Percentiles rank a stretch among this genome's conserved stretches.
Conservation (phyloP, 2,113 vertebrate species). For the Amazona vittata region DNA sequence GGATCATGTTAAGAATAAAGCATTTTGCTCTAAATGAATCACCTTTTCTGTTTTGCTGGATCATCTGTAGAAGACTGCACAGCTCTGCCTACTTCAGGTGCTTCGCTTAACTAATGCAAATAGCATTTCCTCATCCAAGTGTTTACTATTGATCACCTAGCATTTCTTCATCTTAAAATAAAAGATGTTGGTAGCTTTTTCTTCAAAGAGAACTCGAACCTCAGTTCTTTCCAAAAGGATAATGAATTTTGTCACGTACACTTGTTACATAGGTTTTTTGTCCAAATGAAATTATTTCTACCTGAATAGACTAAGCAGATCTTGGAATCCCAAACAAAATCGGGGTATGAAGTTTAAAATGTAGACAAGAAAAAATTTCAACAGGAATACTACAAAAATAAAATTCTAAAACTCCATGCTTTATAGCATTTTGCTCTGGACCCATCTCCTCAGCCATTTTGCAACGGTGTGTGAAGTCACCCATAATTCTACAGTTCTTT, state of each 20-base stretch:
- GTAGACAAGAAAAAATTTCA: neutral
- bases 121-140: neutral
- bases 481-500: neutral
- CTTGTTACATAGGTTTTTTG: neutral
- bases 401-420: neutral
- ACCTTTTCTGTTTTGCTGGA: neutral
- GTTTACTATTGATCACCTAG: neutral
- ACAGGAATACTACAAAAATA: neutral
- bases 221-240: neutral
- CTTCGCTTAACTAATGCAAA: neutral
- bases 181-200: neutral
- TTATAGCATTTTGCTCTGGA: neutral
- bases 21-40: neutral
- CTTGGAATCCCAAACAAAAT: neutral
- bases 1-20: neutral
- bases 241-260: neutral
- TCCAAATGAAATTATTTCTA: neutral
- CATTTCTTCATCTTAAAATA: neutral
- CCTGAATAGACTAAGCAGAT: neutral
- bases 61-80: neutral
- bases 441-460: neutral
- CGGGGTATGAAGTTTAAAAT: neutral
- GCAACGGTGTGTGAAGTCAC: accelerated
- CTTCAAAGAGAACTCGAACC: neutral
- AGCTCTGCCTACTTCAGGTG: neutral